Base-by-base conservation (phyloP, 2,888 invertebrate genomes). In the Nudaria mundana region DNA sequence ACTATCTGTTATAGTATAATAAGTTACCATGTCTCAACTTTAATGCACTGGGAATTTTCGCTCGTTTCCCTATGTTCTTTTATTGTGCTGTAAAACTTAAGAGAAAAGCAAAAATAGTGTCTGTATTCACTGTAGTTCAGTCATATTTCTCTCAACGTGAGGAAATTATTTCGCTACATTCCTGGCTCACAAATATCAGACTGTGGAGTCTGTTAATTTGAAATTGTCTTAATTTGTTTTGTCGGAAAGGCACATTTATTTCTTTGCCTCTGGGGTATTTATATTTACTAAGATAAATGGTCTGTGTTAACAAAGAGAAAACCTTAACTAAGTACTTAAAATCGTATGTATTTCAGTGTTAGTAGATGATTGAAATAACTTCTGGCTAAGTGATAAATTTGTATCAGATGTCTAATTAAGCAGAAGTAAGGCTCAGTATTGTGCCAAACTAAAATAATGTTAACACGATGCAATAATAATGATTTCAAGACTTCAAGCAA, bases 221-320 rank as follows among this genome's bases (percentile, higher is more conserved):
- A 74, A 81, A 82, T 83, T 81, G 82, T 83, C 80, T 83, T 83
- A 82, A 84, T 82, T 81, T 81, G 76, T 82, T 80, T 76, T 66
- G 76, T 71, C 63, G 65, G 71, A 69, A 65, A 61, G 56, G 66
- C 66, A 66, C 78, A 81, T 82, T 81, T 79, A 64, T 79, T 78
- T 69, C 71, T 63, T 67, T 66, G 69, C 64, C 71, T 74, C 66
- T 56, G 50, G 71, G 53, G 68, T 65, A 57, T 65, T 69, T 61
- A 57, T 66, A 63, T 64, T 66, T 61, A 59, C 57, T 64, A 54
- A 51, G 52, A 40, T 58, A 51, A 52, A 40, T 49, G 42, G 40
- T 45, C 56, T 51, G 31, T 30, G 33, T 29, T 39, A 37, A 32
- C 44, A n/a, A n/a, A n/a, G n/a, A n/a, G n/a, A n/a, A n/a, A n/a